A percentile compares a stretch with the other conserved stretches of the same genome.
Evolutionary conservation across 2,797 vertebrate genomes (phyloP).

Genomic region (Chelmon rostratus): DNA sequence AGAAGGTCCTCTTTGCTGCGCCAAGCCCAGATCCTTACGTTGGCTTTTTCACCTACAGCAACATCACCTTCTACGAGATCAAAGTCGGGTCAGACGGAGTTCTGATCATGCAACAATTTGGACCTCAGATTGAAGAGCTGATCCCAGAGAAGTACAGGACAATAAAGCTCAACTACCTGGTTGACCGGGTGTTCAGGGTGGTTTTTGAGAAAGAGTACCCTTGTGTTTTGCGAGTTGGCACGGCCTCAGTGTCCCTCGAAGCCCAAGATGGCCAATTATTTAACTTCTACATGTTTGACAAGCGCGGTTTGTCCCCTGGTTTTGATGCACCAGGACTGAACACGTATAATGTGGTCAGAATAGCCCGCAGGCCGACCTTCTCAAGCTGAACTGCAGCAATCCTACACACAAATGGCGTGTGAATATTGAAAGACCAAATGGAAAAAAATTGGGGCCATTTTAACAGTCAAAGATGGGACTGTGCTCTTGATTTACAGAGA

Average conservation of each 20-base stretch:
- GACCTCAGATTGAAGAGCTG: constrained; percentile 92
- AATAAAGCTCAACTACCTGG: constrained; percentile 92
- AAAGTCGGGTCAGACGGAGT: constrained; percentile 87
- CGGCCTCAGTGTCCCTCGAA: constrained; percentile 92
- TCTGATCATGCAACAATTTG: constrained; percentile 94
- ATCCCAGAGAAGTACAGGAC: constrained; percentile 93
- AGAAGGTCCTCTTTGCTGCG: constrained; percentile 84
- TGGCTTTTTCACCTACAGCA: constrained; percentile 93
- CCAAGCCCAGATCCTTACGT: constrained; percentile 88
- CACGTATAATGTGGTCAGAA: constrained; percentile 92
- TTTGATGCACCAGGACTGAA: constrained; percentile 96
- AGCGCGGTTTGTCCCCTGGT: constrained; percentile 90
- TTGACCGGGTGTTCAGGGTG: constrained; percentile 92
- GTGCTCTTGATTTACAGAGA: constrained; percentile 20
- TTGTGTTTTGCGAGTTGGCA: constrained; percentile 90
- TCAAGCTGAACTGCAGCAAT: constrained; percentile 76
- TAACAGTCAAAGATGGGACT: background rate
- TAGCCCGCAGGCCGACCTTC: constrained; percentile 87
- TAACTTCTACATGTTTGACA: constrained; percentile 91
- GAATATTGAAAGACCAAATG: constrained; percentile 14
- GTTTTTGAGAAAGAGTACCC: constrained; percentile 95
- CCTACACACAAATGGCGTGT: constrained; percentile 6
- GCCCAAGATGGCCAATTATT: constrained; percentile 95
- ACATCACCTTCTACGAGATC: constrained; percentile 95
- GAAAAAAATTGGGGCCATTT: background rate